Evolutionary conservation across 2,888 invertebrate species (phyloP).

Genomic region (Pocota personata): DNA sequence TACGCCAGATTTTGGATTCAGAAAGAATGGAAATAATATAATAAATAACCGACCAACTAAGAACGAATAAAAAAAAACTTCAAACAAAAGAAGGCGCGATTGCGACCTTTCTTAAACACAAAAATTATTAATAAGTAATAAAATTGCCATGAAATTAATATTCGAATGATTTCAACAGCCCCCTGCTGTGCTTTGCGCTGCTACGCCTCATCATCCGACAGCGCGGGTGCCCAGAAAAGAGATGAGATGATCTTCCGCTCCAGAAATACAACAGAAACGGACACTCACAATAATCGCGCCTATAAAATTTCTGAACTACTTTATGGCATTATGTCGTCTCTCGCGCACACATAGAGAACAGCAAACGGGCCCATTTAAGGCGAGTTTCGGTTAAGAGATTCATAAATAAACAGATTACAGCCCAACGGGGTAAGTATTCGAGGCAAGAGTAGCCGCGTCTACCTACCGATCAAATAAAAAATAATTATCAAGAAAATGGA

Average conservation of each 20-base stretch:
- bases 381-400: slow-evolving; percentile 33
- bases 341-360: not conserved
- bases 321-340: slow-evolving; percentile 45
- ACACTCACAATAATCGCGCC: slow-evolving; percentile 43
- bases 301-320: slow-evolving; percentile 64
- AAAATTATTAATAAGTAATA: slow-evolving; percentile 81
- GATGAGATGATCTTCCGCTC: slow-evolving; percentile 36
- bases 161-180: slow-evolving; percentile 80
- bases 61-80: slow-evolving; percentile 25
- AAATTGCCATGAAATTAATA: slow-evolving; percentile 83
- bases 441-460: slow-evolving; percentile 4
- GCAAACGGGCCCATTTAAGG: slow-evolving; percentile 28
- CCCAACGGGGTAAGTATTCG: slow-evolving; percentile 4
- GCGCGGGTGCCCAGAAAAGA: slow-evolving; percentile 11
- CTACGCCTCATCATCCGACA: slow-evolving; percentile 27
- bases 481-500: slow-evolving; percentile 64
- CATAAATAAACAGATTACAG: slow-evolving; percentile 67
- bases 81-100: slow-evolving; percentile 58
- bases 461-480: slow-evolving; percentile 50
- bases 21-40: slow-evolving; percentile 25
- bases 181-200: slow-evolving; percentile 36
- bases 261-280: slow-evolving; percentile 37
- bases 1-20: slow-evolving; percentile 21
- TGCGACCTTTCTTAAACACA: slow-evolving; percentile 34
- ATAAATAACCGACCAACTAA: slow-evolving; percentile 41